phyloP scores from a whole-genome alignment of 1,140 invertebrate species.

The Drosophila nigrodunni region DNA sequence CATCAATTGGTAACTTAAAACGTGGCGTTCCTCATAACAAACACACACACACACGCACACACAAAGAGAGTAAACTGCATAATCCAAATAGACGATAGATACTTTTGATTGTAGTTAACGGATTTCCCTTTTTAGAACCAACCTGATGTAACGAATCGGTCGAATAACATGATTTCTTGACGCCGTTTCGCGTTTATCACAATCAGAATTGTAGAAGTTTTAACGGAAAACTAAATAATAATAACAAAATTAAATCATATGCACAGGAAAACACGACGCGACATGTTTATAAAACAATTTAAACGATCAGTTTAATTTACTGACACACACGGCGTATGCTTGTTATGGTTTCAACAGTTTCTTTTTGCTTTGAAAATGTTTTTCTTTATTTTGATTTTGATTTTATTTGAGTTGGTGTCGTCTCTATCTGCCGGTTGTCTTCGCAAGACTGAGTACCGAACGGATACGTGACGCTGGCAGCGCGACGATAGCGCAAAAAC shows the following conservation, averaged over 20 bases:
- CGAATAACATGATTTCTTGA: slow-evolving; percentile 74
- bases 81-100: not conserved
- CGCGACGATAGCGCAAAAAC: slow-evolving; percentile 66
- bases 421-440: slow-evolving; percentile 84
- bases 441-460: slow-evolving; percentile 75
- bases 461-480: slow-evolving; percentile 68
- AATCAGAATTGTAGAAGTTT: slow-evolving; percentile 39
- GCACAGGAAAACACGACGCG: slow-evolving; percentile 55
- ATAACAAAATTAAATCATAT: slow-evolving; percentile 30
- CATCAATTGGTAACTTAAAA: slow-evolving; percentile 38
- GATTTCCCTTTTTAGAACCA: slow-evolving; percentile 44
- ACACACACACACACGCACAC: slow-evolving; percentile 26
- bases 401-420: slow-evolving; percentile 54
- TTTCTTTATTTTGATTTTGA: slow-evolving; percentile 9
- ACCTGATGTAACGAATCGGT: slow-evolving; percentile 82
- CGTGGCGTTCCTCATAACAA: slow-evolving; percentile 28
- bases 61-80: not conserved
- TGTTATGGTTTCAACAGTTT: not conserved
- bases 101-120: not conserved
- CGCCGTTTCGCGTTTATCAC: slow-evolving; percentile 53
- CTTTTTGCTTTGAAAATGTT: slow-evolving; percentile 7
- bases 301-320: slow-evolving; percentile 1
- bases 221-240: slow-evolving; percentile 18
- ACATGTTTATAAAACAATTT: slow-evolving; percentile 36
- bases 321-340: slow-evolving; percentile 41